phyloP scores from a whole-genome alignment of 1,140 invertebrate genomes.

The Zaprionus ornatus region DNA sequence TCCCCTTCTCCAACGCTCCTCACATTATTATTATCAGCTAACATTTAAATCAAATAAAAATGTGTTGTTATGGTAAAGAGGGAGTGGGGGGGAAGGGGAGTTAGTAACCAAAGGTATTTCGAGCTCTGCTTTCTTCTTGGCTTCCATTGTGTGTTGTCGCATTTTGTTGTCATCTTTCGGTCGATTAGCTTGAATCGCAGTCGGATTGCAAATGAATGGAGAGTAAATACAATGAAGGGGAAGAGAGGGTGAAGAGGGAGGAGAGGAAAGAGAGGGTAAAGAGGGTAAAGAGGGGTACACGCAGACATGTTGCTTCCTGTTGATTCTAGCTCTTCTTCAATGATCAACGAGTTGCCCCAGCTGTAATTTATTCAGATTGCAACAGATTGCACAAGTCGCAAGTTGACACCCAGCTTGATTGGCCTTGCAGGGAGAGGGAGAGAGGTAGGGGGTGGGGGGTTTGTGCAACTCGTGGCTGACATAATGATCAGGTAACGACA shows the following conservation, averaged over 20 bases:
- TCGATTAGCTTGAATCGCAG: constrained; percentile 4
- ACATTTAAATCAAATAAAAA: constrained; percentile 42
- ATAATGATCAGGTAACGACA: constrained; percentile 10
- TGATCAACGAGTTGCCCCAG: too few relatives aligned
- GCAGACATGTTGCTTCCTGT: too few relatives aligned
- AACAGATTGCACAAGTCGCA: not conserved
- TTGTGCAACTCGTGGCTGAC: not conserved
- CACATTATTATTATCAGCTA: constrained; percentile 32
- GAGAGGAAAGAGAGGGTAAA: not conserved
- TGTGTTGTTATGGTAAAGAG: constrained; percentile 27
- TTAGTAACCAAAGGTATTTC: not conserved
- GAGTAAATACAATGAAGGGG: not conserved
- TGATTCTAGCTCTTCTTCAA: too few relatives aligned
- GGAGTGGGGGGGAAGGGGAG: not conserved
- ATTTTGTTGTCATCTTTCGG: not conserved
- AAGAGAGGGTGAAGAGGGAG: not conserved
- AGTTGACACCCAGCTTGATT: not conserved
- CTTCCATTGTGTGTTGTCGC: not conserved
- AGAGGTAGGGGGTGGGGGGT: not conserved
- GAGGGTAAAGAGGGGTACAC: too few relatives aligned
- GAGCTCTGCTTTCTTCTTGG: not conserved
- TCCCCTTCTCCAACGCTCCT: not conserved
- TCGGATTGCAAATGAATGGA: not conserved
- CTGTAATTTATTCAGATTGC: not conserved
- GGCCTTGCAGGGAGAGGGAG: not conserved